phyloP scores from a whole-genome alignment of 2,113 vertebrate genomes.

The Brevimyrus niger region DNA sequence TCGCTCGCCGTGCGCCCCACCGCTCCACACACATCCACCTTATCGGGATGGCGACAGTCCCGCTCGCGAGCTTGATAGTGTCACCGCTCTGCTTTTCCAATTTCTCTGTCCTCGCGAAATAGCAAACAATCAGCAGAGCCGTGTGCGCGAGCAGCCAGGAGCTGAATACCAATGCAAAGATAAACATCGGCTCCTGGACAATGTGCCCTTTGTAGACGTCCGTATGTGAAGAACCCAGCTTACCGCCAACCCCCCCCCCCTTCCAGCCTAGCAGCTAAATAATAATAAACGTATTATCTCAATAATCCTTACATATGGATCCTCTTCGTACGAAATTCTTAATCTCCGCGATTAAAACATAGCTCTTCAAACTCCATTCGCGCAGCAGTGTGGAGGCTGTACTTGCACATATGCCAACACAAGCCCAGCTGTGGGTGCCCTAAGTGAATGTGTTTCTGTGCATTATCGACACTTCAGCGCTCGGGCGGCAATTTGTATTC shows the following conservation, averaged over 20 bases:
- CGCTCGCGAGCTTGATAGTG: conserved; percentile 14
- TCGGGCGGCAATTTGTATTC: neutral
- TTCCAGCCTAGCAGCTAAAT: neutral
- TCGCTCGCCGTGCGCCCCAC: neutral
- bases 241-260: neutral
- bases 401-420: neutral
- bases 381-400: neutral
- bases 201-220: neutral
- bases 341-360: neutral
- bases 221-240: neutral
- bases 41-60: conserved; percentile 10
- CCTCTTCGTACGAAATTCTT: neutral
- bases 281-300: neutral
- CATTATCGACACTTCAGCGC: neutral
- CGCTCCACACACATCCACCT: neutral
- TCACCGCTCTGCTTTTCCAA: conserved; percentile 17
- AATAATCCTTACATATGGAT: neutral
- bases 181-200: neutral
- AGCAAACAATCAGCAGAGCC: conserved; percentile 16
- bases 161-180: conserved; percentile 16
- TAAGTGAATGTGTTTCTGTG: neutral
- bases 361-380: neutral
- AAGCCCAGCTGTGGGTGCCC: neutral
- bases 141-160: neutral
- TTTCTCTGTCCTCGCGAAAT: conserved; percentile 10